Conservation (phyloP, 2,113 vertebrate genomes). For the Lota lota region DNA sequence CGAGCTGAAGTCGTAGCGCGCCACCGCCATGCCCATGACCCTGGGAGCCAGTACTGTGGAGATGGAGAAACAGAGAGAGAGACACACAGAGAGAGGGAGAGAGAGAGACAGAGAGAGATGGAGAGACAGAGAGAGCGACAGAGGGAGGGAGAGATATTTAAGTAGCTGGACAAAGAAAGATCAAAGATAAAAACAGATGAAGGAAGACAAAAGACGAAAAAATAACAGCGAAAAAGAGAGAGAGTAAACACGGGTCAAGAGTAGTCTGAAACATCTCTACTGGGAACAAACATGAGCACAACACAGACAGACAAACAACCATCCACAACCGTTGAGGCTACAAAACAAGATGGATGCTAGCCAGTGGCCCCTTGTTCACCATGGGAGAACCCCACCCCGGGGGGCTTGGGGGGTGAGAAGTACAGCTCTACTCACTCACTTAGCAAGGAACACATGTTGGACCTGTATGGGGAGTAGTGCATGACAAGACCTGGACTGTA, state of each 20-base stretch:
- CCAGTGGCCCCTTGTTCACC: background rate
- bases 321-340: background rate
- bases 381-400: too few relatives aligned
- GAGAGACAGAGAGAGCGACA: background rate
- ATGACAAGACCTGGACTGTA: too few relatives aligned
- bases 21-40: slow-evolving; percentile 91
- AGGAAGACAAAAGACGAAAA: background rate
- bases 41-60: slow-evolving; percentile 85
- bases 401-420: too few relatives aligned
- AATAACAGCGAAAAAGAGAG: background rate
- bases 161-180: too few relatives aligned
- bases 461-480: too few relatives aligned
- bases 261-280: background rate
- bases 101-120: background rate
- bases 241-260: background rate
- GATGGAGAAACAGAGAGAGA: slow-evolving; percentile 5
- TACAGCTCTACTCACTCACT: too few relatives aligned
- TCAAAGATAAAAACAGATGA: background rate
- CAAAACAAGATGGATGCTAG: background rate
- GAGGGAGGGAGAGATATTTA: slow-evolving; percentile 9
- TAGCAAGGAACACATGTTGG: too few relatives aligned
- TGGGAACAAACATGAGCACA: background rate
- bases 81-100: slow-evolving; percentile 5
- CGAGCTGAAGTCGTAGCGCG: slow-evolving; percentile 94
- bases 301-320: too few relatives aligned